Conservation (phyloP, 2,888 invertebrate genomes). For the Morpho helenor region DNA sequence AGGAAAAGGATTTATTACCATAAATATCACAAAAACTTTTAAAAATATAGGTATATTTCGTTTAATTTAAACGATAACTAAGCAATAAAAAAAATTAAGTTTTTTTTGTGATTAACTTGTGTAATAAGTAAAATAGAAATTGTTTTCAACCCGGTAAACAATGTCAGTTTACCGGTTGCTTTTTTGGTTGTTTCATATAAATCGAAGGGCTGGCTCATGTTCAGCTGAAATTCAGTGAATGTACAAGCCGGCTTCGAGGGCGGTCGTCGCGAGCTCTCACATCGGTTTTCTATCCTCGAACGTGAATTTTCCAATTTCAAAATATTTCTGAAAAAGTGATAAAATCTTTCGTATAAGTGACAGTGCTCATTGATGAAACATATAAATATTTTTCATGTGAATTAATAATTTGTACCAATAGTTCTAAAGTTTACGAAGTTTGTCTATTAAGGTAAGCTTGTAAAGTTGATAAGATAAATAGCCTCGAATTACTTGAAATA, state of each 20-base stretch:
- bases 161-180: too few relatives aligned
- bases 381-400: neutral
- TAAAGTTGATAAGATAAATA: neutral
- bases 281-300: constrained; percentile 1
- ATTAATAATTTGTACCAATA: neutral
- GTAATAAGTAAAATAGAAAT: too few relatives aligned
- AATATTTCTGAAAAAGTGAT: constrained; percentile 7
- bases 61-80: too few relatives aligned
- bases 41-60: too few relatives aligned
- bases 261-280: constrained; percentile 35
- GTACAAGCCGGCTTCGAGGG: constrained; percentile 37
- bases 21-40: too few relatives aligned
- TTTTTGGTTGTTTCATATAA: too few relatives aligned
- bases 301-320: constrained; percentile 12
- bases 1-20: too few relatives aligned
- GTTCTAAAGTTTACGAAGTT: constrained; percentile 2
- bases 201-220: constrained; percentile 38
- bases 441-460: constrained; percentile 12
- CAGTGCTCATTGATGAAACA: constrained; percentile 4
- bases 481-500: too few relatives aligned
- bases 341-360: constrained; percentile 6
- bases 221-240: constrained; percentile 42
- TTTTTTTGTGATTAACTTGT: too few relatives aligned
- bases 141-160: too few relatives aligned
- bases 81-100: too few relatives aligned